Evolutionary conservation across 2,113 vertebrate genomes (phyloP), one percentile per base, ranked within the genome.

Genomic region (Chaenogobius annularis): DNA sequence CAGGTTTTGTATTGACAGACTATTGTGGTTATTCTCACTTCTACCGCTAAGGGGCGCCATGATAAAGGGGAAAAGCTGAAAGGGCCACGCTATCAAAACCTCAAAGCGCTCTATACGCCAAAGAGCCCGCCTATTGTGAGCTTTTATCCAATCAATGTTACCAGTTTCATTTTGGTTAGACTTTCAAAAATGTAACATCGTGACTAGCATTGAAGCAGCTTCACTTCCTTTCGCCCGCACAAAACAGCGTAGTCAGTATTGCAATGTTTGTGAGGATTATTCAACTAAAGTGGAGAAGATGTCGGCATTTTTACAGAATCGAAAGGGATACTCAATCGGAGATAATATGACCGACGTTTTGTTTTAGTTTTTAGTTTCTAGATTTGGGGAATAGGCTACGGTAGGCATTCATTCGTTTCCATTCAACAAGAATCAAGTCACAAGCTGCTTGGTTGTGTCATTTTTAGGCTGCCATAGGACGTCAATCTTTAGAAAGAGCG

Each of bases 121-220:
- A 17, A 6, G 59, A 40, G 59, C 17, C 61, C 61, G 61, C 61
- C 61, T 40, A 63, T 63, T 17, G 17, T 37, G 8, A 43, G 35
- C 59, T 40, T 43, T 63, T 40, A 63, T 63, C 61, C 61, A 63
- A 63, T 63, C 61, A 63, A 40, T 63, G 31, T 17, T 15, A 43
- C 19, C 35, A 40, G 35, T 12, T 15, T 63, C 19, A n/a, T 63
- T 63, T 63, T 63, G 61, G 61, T 12, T 20, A 63, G 35, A n/a
- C 10, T 43, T 63, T 63, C 61, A 63, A 63, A 61, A 63, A 63
- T 40, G 2, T 40, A 40, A 31, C 56, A 23, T 59, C 56, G 56
- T 13, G 23, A 59, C 56, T n/a, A 35, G 1, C 56, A 40, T 13
- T n/a, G 12, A 40, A 13, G 20, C 11, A 17, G 61, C 17, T n/a